Conservation (phyloP, 1,140 invertebrate genomes). For the Plodia interpunctella region DNA sequence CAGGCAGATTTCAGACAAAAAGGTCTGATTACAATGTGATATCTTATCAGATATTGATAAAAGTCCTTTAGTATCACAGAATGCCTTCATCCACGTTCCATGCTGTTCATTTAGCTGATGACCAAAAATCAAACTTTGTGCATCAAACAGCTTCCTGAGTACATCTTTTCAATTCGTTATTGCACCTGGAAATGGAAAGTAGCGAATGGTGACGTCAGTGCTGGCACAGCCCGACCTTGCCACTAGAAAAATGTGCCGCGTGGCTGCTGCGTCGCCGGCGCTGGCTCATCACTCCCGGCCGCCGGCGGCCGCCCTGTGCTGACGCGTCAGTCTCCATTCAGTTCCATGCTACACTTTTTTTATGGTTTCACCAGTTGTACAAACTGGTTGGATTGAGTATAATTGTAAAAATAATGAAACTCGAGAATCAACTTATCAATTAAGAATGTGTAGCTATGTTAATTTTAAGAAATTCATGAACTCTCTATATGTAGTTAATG, state of each 20-base stretch:
- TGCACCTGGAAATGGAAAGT: constrained; percentile 57
- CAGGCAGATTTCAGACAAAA: no score
- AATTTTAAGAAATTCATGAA: no score
- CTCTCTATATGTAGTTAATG: no score
- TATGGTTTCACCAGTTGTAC: neutral
- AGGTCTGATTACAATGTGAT: no score
- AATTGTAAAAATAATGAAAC: neutral
- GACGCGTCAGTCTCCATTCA: neutral
- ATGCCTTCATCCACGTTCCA: no score
- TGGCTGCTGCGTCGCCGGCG: constrained; percentile 45
- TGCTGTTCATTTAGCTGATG: no score
- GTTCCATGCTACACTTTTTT: constrained; percentile 7
- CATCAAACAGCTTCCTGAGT: no score
- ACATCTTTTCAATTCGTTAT: constrained; percentile 10
- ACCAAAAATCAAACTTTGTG: no score
- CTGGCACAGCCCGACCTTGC: constrained; percentile 61
- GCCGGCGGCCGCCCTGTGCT: constrained; percentile 19
- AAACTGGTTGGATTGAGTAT: neutral
- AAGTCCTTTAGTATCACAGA: no score
- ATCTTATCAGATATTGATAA: no score
- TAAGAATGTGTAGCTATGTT: no score
- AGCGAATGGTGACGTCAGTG: constrained; percentile 60
- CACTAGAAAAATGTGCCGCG: constrained; percentile 74
- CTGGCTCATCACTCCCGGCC: constrained; percentile 55
- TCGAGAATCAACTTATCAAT: no score